phyloP scores from a whole-genome alignment of 2,797 vertebrate genomes.

The Labeo calbasu region DNA sequence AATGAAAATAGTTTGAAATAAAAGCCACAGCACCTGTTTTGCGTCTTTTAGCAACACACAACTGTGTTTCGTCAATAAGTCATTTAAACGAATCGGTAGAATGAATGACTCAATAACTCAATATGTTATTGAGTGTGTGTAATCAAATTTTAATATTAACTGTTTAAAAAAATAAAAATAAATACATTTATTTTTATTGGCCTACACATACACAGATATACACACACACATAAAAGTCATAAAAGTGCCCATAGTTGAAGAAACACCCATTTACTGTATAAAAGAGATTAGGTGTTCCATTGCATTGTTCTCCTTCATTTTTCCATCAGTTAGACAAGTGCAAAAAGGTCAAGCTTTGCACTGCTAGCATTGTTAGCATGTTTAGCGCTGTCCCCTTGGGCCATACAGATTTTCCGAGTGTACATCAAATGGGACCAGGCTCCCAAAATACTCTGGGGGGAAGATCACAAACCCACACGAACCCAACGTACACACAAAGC shows the following conservation, averaged over 20 bases:
- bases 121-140: too few relatives aligned
- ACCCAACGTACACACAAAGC: slow-evolving; percentile 43
- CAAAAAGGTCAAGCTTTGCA: slow-evolving; percentile 33
- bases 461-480: slow-evolving; percentile 51
- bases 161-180: too few relatives aligned
- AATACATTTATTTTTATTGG: too few relatives aligned
- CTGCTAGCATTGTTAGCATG: slow-evolving; percentile 58
- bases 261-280: not conserved
- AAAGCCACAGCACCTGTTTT: too few relatives aligned
- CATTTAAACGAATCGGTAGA: too few relatives aligned
- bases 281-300: not conserved
- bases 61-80: too few relatives aligned
- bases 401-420: slow-evolving; percentile 65
- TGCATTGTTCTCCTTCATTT: slow-evolving; percentile 19
- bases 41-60: too few relatives aligned
- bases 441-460: slow-evolving; percentile 61
- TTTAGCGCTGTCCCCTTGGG: slow-evolving; percentile 57
- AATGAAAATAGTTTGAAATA: too few relatives aligned
- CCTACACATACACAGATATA: too few relatives aligned
- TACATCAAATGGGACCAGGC: slow-evolving; percentile 52
- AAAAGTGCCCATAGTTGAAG: not conserved
- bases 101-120: too few relatives aligned
- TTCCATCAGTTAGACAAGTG: slow-evolving; percentile 27
- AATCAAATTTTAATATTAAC: too few relatives aligned
- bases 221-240: too few relatives aligned